phyloP scores from a whole-genome alignment of 2,113 vertebrate genomes.

The Smithornis capensis region DNA sequence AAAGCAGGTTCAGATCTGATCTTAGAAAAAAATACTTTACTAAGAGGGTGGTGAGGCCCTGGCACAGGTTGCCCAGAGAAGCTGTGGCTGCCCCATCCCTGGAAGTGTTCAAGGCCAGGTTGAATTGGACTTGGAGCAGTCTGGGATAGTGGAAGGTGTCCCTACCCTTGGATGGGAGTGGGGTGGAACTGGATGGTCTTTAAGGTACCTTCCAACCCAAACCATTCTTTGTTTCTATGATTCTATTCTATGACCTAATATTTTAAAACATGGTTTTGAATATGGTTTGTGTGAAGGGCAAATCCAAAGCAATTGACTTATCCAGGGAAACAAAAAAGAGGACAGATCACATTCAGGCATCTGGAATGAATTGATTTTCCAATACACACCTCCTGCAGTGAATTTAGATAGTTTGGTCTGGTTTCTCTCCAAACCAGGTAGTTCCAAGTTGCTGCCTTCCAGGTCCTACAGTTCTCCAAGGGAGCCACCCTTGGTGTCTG shows the following conservation, averaged over 20 bases:
- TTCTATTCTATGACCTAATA: not conserved
- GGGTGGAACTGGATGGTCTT: not conserved
- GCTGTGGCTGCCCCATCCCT: not conserved
- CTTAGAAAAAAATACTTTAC: not conserved
- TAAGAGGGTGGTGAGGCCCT: fast-evolving
- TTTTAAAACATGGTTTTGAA: not conserved
- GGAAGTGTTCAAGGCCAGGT: fast-evolving
- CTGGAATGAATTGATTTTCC: not conserved
- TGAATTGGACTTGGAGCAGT: fast-evolving
- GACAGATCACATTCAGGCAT: not conserved
- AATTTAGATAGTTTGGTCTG: not conserved
- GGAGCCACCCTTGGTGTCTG: not conserved
- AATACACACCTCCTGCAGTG: not conserved
- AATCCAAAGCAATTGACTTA: not conserved
- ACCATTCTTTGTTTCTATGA: not conserved
- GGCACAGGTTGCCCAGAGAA: not conserved
- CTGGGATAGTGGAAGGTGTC: not conserved
- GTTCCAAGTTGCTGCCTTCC: not conserved
- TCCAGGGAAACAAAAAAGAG: not conserved
- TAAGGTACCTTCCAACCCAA: not conserved
- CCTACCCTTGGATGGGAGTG: not conserved
- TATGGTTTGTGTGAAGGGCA: not conserved
- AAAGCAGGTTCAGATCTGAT: not conserved
- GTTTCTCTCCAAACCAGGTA: not conserved
- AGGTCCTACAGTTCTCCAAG: not conserved